Evolutionary conservation across 2,113 vertebrate species (phyloP).

Genomic region (Brevimyrus niger): DNA sequence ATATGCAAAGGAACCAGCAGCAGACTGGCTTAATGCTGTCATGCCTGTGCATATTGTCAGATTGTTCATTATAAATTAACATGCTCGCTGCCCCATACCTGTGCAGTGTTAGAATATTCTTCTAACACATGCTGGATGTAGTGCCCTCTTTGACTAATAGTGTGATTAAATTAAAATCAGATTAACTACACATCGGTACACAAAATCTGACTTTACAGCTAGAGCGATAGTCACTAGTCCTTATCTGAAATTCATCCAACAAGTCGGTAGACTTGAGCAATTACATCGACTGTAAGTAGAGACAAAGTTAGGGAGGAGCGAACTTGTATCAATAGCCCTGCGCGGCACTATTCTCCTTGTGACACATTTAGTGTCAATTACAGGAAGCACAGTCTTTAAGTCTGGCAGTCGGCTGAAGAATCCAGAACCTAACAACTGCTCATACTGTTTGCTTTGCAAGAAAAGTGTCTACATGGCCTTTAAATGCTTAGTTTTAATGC

Average conservation of each 20-base stretch:
- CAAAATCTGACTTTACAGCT: conserved; percentile 52
- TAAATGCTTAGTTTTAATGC: background rate
- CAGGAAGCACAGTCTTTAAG: conserved; percentile 43
- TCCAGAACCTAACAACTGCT: background rate
- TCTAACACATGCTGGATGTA: conserved; percentile 65
- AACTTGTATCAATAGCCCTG: conserved; percentile 43
- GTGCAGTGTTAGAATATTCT: conserved; percentile 74
- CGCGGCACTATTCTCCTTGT: conserved; percentile 50
- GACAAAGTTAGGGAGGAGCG: conserved; percentile 41
- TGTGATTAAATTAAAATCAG: conserved; percentile 74
- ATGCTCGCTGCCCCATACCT: conserved; percentile 75
- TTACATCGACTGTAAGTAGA: conserved; percentile 44
- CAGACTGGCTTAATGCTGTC: conserved; percentile 75
- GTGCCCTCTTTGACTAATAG: conserved; percentile 60
- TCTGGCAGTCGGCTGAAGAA: background rate
- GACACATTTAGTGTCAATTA: conserved; percentile 58
- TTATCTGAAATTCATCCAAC: conserved; percentile 50
- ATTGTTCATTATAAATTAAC: conserved; percentile 81
- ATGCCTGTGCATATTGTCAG: conserved; percentile 77
- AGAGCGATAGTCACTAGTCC: conserved; percentile 30
- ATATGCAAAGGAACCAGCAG: conserved; percentile 76
- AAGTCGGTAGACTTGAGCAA: conserved; percentile 34
- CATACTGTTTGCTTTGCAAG: background rate
- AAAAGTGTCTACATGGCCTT: background rate
- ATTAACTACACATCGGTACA: conserved; percentile 65